These are phyloP conservation scores for Palythoa heliodiscus DNA, from an alignment of 92 coral and sea anemone genomes.

Conservation along the genomic window DNA sequence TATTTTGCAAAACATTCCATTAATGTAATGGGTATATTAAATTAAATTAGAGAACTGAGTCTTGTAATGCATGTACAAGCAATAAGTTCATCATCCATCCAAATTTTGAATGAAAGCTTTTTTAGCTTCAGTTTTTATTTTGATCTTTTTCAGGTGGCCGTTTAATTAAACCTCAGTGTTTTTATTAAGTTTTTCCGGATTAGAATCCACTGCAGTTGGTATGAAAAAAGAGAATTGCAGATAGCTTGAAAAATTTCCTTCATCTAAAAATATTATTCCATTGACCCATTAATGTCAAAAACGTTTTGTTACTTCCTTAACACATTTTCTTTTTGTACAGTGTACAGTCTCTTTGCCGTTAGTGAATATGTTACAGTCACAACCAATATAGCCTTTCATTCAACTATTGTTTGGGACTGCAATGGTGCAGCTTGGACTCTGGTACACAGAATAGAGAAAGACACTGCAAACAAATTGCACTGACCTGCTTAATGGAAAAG, in stretches of 20 bases:
- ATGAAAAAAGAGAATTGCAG: neutral
- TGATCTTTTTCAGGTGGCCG: neutral
- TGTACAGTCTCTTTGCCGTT: constrained; percentile 89
- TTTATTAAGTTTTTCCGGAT: neutral
- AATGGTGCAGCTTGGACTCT: constrained; percentile 45
- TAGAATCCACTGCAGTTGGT: neutral
- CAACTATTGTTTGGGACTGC: constrained; percentile 51
- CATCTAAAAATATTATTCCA: neutral
- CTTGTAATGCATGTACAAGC: no score
- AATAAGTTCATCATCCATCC: no score
- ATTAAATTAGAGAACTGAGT: no score
- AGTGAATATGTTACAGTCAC: constrained; percentile 85
- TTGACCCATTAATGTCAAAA: no score
- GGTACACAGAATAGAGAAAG: constrained; percentile 1
- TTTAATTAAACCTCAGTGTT: neutral
- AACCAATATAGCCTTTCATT: constrained; percentile 88
- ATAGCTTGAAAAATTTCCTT: neutral
- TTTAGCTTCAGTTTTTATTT: no score
- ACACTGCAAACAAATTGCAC: neutral
- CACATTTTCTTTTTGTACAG: constrained; percentile 47
- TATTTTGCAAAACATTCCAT: no score
- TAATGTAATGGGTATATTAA: no score
- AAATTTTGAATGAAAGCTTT: no score
- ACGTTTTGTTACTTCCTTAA: constrained; percentile 42
- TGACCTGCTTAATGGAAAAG: constrained; percentile 4